phyloP scores from a whole-genome alignment of 1,140 invertebrate species.

The Aphis gossypii region DNA sequence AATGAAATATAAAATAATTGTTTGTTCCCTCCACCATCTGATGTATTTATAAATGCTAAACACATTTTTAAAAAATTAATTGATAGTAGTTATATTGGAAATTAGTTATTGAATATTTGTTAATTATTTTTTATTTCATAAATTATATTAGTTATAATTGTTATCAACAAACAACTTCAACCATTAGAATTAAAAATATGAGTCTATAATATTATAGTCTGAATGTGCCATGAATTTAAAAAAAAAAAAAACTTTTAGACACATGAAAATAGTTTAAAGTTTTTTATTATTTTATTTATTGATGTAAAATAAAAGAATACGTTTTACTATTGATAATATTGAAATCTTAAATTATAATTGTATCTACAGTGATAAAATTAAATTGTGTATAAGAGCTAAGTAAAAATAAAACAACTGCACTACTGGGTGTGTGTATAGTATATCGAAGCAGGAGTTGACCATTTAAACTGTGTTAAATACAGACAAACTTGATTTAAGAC shows the following conservation, averaged over 20 bases:
- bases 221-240: background rate
- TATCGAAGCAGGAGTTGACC: too few relatives aligned
- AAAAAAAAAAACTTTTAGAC: background rate
- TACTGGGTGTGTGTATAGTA: too few relatives aligned
- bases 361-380: background rate
- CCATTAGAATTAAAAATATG: background rate
- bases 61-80: background rate
- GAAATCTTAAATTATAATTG: background rate
- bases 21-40: background rate
- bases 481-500: too few relatives aligned
- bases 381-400: background rate
- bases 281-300: background rate
- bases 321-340: background rate
- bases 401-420: too few relatives aligned
- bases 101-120: background rate
- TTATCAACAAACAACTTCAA: background rate
- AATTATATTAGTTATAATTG: background rate
- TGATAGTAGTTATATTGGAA: background rate
- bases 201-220: background rate
- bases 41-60: background rate
- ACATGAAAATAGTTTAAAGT: background rate
- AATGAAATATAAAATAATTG: background rate
- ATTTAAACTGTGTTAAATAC: too few relatives aligned
- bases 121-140: background rate
- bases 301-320: background rate